Evolutionary conservation across 2,113 vertebrate species (phyloP), one percentile per base, ranked within the genome.

Genomic region (Corvus hawaiiensis): DNA sequence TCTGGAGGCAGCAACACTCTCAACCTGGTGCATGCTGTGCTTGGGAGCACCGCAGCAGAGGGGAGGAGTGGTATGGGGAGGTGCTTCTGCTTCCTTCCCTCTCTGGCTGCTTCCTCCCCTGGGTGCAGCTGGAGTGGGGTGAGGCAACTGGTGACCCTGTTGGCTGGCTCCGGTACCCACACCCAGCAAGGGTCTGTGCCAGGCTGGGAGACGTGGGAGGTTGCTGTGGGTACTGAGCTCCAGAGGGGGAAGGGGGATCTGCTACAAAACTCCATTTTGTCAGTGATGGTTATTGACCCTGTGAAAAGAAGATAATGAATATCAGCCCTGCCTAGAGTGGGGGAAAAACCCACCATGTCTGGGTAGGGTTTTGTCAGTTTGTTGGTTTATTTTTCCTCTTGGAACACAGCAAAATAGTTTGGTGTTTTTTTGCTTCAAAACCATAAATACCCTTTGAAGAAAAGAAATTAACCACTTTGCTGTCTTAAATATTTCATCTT

Each of bases 41-140:
- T 67, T 3, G 0, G 56, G 72, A 93, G 51, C 35, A 74, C 39
- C 0, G 10, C 27, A 5, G 41, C 7, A 4, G 30, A 49, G 62
- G 48, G 92, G 81, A 93, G 79, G 92, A 92, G 89, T 23, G 7
- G 18, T 46, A 49, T 6, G 52, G 88, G 90, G 94, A 95, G 54
- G 90, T 59, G 62, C 74, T 92, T 95, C 41, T 83, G 43, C 77
- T 97, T 91, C 87, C 95, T 97, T 49, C 67, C 18, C 94, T 93
- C 52, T 18, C 69, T 61, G 91, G 96, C 95, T 24, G 56, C 97
- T 97, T 98, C 98, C 96, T 98, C 93, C 84, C 74, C 23, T 7
- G 4, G 46, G 72, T 84, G 89, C 79, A 92, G 87, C 86, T 69
- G 84, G 75, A 95, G 67, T 3, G 16, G 11, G 13, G 20, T 26